Evolutionary conservation across 2,797 vertebrate genomes (phyloP).

Genomic region (Nyctibius grandis): DNA sequence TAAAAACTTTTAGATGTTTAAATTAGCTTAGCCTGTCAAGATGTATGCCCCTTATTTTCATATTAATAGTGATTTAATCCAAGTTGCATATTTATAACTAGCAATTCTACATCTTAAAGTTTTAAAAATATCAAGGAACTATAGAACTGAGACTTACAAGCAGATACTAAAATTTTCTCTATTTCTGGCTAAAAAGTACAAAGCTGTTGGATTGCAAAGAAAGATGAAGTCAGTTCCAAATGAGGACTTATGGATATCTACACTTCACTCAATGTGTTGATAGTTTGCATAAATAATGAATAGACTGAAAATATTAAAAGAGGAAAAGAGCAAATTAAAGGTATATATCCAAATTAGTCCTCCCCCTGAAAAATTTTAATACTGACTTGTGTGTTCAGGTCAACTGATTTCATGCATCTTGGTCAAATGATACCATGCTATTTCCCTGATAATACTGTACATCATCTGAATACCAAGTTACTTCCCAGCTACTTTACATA

Average conservation of each 20-base stretch:
- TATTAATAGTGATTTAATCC: neutral
- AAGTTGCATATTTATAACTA: neutral
- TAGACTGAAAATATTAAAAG: neutral
- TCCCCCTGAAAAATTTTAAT: neutral
- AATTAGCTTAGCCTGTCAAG: neutral
- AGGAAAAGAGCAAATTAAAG: neutral
- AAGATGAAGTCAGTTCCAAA: neutral
- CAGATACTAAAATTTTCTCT: neutral
- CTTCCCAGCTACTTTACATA: neutral
- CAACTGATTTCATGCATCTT: neutral
- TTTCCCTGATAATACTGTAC: neutral
- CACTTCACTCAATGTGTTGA: neutral
- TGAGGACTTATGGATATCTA: neutral
- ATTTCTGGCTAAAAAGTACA: neutral
- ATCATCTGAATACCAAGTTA: neutral
- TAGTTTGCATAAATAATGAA: neutral
- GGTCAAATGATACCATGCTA: neutral
- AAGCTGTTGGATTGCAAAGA: neutral
- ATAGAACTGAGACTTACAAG: neutral
- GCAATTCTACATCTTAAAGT: neutral
- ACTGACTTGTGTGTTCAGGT: neutral
- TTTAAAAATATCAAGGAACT: neutral
- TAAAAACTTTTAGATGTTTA: neutral
- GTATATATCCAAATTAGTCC: neutral
- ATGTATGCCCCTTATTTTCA: neutral